Percentiles rank a stretch among this genome's conserved stretches.
These are phyloP conservation scores for Adelphocoris suturalis DNA, from an alignment of 2,888 invertebrate species.

Conservation along the genomic window DNA sequence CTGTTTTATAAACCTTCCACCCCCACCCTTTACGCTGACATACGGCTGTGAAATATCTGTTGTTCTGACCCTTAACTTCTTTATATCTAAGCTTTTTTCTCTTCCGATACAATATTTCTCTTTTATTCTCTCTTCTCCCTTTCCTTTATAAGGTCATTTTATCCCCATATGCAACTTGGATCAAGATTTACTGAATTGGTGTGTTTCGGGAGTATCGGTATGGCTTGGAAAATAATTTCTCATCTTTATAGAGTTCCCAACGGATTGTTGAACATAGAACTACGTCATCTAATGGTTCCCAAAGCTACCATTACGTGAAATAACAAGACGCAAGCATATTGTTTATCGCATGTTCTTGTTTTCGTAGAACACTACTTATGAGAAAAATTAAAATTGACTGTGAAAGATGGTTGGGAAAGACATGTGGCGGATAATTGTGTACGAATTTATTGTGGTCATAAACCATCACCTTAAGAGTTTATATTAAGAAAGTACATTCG, in stretches of 20 bases:
- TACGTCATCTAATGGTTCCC: neutral
- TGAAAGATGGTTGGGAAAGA: no score
- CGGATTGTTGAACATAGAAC: neutral
- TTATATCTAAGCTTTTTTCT: slow-evolving; percentile 55
- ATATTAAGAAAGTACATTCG: no score
- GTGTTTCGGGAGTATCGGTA: slow-evolving; percentile 18
- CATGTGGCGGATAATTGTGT: no score
- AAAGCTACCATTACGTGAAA: neutral
- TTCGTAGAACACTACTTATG: neutral
- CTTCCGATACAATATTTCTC: slow-evolving; percentile 64
- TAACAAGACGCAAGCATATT: neutral
- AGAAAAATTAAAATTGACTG: no score
- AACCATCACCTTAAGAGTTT: no score
- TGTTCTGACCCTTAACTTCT: slow-evolving; percentile 69
- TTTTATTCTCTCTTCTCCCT: slow-evolving; percentile 40
- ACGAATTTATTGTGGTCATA: no score
- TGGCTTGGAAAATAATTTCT: neutral
- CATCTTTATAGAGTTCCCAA: neutral
- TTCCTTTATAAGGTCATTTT: slow-evolving; percentile 55
- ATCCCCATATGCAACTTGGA: slow-evolving; percentile 48
- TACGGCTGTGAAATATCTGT: slow-evolving; percentile 61
- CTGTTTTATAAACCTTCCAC: slow-evolving; percentile 66
- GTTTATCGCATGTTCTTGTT: neutral
- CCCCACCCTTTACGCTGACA: slow-evolving; percentile 44
- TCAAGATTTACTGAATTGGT: slow-evolving; percentile 41